A percentile compares a stretch with the other conserved stretches of the same genome.
Conservation (phyloP, 2,797 vertebrate species). For the Falco concolor region DNA sequence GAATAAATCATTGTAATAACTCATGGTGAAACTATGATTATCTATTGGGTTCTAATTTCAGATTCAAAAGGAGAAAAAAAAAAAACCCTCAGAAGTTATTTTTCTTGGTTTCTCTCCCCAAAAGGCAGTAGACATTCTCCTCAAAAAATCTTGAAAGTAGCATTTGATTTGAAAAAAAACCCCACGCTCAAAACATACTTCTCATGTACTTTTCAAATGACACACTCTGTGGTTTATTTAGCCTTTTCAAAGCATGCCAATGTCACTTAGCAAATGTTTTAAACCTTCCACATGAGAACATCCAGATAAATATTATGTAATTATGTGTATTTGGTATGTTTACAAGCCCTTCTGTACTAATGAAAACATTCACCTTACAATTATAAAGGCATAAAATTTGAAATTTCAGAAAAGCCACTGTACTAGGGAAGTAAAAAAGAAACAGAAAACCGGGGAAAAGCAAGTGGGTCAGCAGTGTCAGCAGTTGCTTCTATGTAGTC, state of each 20-base stretch:
- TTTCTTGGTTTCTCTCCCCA: slow-evolving; percentile 30
- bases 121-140: slow-evolving; percentile 59
- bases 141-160: slow-evolving; percentile 3
- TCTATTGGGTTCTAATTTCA: slow-evolving; percentile 68
- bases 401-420: neutral
- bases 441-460: neutral
- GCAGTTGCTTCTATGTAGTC: neutral
- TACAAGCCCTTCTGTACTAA: neutral
- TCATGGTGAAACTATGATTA: slow-evolving; percentile 68
- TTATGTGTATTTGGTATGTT: neutral
- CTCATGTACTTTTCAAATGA: neutral
- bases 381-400: neutral
- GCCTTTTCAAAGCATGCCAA: neutral
- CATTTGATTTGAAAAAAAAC: neutral
- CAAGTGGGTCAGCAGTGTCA: neutral
- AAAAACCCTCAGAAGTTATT: slow-evolving; percentile 21
- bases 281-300: neutral
- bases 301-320: neutral
- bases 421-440: neutral
- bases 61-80: slow-evolving; percentile 30
- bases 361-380: neutral
- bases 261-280: neutral
- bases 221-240: neutral
- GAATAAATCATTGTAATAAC: slow-evolving; percentile 76
- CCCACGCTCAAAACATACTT: neutral